Evolutionary conservation across 1,140 invertebrate genomes (phyloP).

Genomic region (Lysiphlebus fabarum): DNA sequence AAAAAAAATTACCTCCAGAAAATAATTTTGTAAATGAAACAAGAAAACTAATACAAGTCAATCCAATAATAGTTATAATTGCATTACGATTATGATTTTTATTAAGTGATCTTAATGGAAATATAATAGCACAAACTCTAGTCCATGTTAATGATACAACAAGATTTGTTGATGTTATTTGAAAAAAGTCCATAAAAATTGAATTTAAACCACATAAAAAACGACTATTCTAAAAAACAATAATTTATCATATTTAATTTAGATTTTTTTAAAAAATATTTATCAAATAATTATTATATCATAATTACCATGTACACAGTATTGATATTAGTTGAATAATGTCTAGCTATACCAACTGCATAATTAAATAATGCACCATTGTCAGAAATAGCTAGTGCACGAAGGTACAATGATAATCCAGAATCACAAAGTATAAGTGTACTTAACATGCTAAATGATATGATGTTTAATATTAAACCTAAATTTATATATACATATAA

Average conservation of each 20-base stretch:
- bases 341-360: slow-evolving; percentile 42
- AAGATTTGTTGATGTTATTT: slow-evolving; percentile 41
- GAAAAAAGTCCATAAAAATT: slow-evolving; percentile 39
- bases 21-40: slow-evolving; percentile 40
- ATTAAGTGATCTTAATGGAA: slow-evolving; percentile 33
- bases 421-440: slow-evolving; percentile 35
- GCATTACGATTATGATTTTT: slow-evolving; percentile 31
- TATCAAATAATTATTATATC: neutral
- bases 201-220: slow-evolving; percentile 37
- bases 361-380: slow-evolving; percentile 47
- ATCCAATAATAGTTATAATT: slow-evolving; percentile 29
- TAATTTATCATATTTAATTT: too few relatives aligned
- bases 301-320: slow-evolving; percentile 42
- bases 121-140: slow-evolving; percentile 36
- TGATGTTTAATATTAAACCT: slow-evolving; percentile 39
- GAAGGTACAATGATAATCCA: slow-evolving; percentile 42
- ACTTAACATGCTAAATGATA: slow-evolving; percentile 39
- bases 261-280: too few relatives aligned
- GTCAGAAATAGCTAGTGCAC: slow-evolving; percentile 44
- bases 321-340: slow-evolving; percentile 36
- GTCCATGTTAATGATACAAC: slow-evolving; percentile 41
- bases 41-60: slow-evolving; percentile 34
- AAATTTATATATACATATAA: slow-evolving; percentile 14
- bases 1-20: slow-evolving; percentile 33
- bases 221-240: slow-evolving; percentile 32